Conservation (phyloP, 2,797 vertebrate genomes). For the Cuculus canorus region DNA sequence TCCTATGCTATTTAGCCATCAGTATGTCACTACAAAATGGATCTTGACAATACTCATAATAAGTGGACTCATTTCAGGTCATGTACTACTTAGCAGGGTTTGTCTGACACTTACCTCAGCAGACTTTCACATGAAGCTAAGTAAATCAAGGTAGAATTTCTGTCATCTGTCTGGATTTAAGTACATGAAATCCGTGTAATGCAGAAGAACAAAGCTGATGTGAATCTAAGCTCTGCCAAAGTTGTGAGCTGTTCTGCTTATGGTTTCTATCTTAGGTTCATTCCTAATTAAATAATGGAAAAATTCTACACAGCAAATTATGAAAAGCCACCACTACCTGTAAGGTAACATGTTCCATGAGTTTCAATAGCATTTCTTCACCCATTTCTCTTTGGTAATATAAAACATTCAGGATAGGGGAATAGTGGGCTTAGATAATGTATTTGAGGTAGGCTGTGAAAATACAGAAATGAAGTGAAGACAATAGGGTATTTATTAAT, state of each 20-base stretch:
- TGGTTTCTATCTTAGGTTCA: background rate
- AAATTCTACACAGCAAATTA: background rate
- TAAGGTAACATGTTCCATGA: background rate
- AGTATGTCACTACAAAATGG: background rate
- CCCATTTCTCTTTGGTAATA: background rate
- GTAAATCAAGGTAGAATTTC: background rate
- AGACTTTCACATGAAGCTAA: slow-evolving; percentile 7
- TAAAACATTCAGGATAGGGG: background rate
- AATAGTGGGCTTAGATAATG: background rate
- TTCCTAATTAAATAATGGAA: background rate
- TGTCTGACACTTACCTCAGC: slow-evolving; percentile 7
- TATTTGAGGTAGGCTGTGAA: background rate
- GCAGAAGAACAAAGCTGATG: background rate
- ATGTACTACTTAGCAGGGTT: background rate
- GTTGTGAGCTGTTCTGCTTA: background rate
- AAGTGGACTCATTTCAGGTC: background rate
- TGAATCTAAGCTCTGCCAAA: background rate
- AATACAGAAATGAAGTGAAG: background rate
- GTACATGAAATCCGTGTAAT: background rate
- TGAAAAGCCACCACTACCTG: background rate
- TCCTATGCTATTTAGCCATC: background rate
- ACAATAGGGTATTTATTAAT: background rate
- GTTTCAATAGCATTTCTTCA: background rate
- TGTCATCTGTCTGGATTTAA: background rate
- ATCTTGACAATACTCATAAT: background rate